Evolutionary conservation across 2,797 vertebrate species (phyloP).

Genomic region (Acanthornis magna): DNA sequence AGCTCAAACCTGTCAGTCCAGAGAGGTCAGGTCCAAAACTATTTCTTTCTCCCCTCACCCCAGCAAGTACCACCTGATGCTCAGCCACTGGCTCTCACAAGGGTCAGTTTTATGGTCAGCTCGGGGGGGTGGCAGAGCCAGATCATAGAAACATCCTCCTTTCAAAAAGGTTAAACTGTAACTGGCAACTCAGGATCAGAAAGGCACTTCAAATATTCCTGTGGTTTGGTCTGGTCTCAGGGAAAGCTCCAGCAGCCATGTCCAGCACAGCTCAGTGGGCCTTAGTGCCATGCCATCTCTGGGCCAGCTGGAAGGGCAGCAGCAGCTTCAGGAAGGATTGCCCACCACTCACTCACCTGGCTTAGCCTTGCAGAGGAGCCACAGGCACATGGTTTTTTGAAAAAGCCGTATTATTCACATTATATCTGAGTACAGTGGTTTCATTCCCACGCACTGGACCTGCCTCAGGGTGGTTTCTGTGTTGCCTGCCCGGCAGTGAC

Average conservation of each 20-base stretch:
- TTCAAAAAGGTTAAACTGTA: neutral
- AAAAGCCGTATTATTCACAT: neutral
- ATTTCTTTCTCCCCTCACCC: neutral
- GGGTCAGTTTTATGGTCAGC: neutral
- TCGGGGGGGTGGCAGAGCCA: fast-evolving
- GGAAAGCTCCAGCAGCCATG: neutral
- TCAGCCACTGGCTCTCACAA: neutral
- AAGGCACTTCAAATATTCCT: conserved; percentile 47
- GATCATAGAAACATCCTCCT: neutral
- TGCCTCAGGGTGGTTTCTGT: neutral
- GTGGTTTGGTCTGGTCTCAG: neutral
- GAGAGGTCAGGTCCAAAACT: fast-evolving
- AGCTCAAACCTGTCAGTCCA: neutral
- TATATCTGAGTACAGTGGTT: neutral
- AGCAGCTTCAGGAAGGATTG: neutral
- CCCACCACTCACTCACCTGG: neutral
- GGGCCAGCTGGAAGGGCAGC: neutral
- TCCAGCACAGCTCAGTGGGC: neutral
- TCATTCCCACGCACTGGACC: neutral
- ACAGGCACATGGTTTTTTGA: neutral
- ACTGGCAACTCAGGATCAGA: neutral
- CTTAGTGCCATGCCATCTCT: neutral
- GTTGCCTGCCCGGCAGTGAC: fast-evolving
- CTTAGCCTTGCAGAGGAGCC: neutral
- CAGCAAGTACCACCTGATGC: neutral